Evolutionary conservation across 1,140 invertebrate genomes (phyloP).

Genomic region (Leptonema lineaticorne): DNA sequence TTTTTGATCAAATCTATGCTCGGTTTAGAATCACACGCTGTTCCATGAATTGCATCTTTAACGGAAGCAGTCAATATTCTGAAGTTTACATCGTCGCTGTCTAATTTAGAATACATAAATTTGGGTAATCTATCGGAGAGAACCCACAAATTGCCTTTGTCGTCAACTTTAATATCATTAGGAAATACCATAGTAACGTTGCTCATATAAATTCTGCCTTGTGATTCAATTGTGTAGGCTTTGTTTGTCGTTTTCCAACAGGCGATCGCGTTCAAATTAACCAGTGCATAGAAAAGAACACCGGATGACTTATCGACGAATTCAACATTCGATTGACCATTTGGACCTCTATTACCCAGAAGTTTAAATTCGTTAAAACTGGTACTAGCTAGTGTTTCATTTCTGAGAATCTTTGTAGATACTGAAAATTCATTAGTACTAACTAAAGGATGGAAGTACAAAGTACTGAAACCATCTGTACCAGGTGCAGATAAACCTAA

Average conservation of each 20-base stretch:
- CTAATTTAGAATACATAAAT: conserved; percentile 68
- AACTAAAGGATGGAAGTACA: conserved; percentile 77
- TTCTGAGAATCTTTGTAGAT: conserved; percentile 64
- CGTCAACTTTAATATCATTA: conserved; percentile 75
- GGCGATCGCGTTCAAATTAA: conserved; percentile 73
- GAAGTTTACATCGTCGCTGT: conserved; percentile 69
- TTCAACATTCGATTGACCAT: conserved; percentile 72
- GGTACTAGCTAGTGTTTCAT: conserved; percentile 53
- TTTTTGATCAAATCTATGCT: conserved; percentile 57
- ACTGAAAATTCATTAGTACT: conserved; percentile 73
- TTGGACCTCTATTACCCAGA: conserved; percentile 67
- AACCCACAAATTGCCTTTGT: conserved; percentile 70
- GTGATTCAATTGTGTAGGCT: conserved; percentile 63
- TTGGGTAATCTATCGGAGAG: conserved; percentile 69
- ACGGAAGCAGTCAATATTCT: conserved; percentile 68
- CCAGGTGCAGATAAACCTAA: conserved; percentile 64
- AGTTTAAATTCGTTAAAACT: conserved; percentile 66
- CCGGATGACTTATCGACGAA: conserved; percentile 70
- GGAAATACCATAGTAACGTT: conserved; percentile 74
- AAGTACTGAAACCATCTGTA: conserved; percentile 65
- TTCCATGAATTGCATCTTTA: conserved; percentile 66
- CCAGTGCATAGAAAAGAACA: conserved; percentile 73
- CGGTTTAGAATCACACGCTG: conserved; percentile 63
- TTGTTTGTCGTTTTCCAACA: conserved; percentile 74
- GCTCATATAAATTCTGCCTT: conserved; percentile 69